Base-by-base conservation (phyloP, 1,140 invertebrate genomes). In the Penaeus vannamei region DNA sequence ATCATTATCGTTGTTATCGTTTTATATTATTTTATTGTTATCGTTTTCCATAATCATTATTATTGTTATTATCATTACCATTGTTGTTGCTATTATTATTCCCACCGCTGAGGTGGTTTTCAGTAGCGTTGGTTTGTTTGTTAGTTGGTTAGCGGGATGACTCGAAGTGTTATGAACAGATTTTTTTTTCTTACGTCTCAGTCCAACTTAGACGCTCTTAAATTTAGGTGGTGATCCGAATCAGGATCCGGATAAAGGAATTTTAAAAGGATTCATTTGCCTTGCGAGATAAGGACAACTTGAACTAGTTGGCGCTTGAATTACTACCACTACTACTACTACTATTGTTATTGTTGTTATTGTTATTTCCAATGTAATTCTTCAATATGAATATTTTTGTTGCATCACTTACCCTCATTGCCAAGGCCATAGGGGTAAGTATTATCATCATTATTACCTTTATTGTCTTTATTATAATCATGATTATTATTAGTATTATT, bases 291-390 rank as follows among this genome's bases (percentile, higher is more conserved):
- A 19, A 64, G 17, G 17, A 19, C n/a, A 64, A 19, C n/a, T 19
- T 64, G 17, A n/a, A 19, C 62, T 17, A 19, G 17, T 19, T 64
- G 17, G n/a, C n/a, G 17, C 17, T 64, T 64, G n/a, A 64, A 64
- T 64, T 64, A 64, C n/a, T 64, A n/a, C n/a, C n/a, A 64, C n/a
- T 64, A 64, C n/a, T 64, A 64, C n/a, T 64, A 64, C n/a, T 64
- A 64, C n/a, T 64, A 64, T 64, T 64, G n/a, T 64, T 77, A 77
- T 32, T 77, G 17, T 22, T 77, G 17, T 77, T 77, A 20, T 77
- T 77, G 17, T 77, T 77, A 20, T 77, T 77, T 17, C 32, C 32
- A 20, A 22, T 77, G 20, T 77, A 22, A 20, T 64, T 17, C 17
- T 64, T n/a, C n/a, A n/a, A n/a, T n/a, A n/a, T n/a, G n/a, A n/a